These are phyloP conservation scores for Rhamnusium bicolor DNA, from an alignment of 2,888 invertebrate species.

Conservation along the genomic window DNA sequence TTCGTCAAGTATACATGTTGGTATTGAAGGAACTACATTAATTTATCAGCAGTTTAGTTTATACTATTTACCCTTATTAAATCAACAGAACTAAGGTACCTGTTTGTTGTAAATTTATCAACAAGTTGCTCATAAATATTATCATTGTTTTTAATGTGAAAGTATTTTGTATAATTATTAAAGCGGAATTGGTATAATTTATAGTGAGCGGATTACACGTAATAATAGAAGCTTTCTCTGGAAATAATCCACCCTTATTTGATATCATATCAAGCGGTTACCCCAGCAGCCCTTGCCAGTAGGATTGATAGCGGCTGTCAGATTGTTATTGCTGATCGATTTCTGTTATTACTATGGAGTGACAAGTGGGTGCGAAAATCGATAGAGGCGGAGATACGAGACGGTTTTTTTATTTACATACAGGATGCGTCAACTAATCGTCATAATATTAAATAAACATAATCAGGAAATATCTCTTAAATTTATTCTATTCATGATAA, in stretches of 20 bases:
- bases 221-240: constrained; percentile 53
- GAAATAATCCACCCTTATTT: constrained; percentile 55
- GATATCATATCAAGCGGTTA: constrained; percentile 52
- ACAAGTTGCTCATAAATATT: constrained; percentile 26
- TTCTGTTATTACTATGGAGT: constrained; percentile 64
- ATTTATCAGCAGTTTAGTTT: too few species aligned
- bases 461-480: too few species aligned
- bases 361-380: constrained; percentile 61
- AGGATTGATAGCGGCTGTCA: constrained; percentile 62
- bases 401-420: neutral
- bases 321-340: constrained; percentile 66
- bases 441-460: too few species aligned
- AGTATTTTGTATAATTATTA: constrained; percentile 32
- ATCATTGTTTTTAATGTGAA: constrained; percentile 25
- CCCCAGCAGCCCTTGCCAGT: constrained; percentile 48
- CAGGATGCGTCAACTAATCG: too few species aligned
- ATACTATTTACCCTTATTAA: too few species aligned
- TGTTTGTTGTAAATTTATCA: neutral
- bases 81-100: neutral
- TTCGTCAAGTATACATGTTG: too few species aligned
- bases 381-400: constrained; percentile 31
- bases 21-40: too few species aligned
- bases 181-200: constrained; percentile 38
- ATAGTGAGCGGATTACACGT: constrained; percentile 46
- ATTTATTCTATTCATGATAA: too few species aligned